Evolutionary conservation across 2,113 vertebrate species (phyloP), one percentile per base, ranked within the genome.

Genomic region (Pimephales promelas): DNA sequence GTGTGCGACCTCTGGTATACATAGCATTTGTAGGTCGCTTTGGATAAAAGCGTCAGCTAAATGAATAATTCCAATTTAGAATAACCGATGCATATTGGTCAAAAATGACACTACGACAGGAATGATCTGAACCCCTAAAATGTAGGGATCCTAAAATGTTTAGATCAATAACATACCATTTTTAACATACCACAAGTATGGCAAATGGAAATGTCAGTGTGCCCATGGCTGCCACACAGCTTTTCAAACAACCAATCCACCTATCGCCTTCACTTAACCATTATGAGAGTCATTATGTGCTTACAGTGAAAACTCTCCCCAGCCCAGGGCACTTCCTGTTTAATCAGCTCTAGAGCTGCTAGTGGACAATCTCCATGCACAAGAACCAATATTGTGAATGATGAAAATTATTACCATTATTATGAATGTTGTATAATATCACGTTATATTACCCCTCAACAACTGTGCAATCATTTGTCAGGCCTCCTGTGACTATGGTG

Each of bases 251-350:
- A 54, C 28, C 72, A 66, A 20, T 22, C 14, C 16, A 49, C 26
- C 26, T 10, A 61, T 34, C 10, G 22, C 43, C 78, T 62, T 26
- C 61, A 52, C 78, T 31, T 24, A 80, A 49, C 26, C 59, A 80
- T 80, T 79, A 79, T 28, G 18, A 26, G 56, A 14, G 2, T 79
- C 40, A 64, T 64, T 47, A 47, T 62, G 59, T 14, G 49, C 64
- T 64, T 82, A 40, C 40, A 81, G 26, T 78, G 10, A 66, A 43
- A 79, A 34, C 34, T 34, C 61, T 64, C 40, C 18, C 26, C 10
- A 47, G 56, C 72, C 80, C 72, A 68, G n/a, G 70, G 80, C 80
- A 72, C 83, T 88, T 88, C 85, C 87, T 77, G 83, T 85, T 80
- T 83, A 86, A 88, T 86, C 83, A 88, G 83, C 24, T n/a, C 26